These are phyloP conservation scores for Hypercompe scribonia DNA, from an alignment of 2,888 invertebrate species.

Conservation along the genomic window DNA sequence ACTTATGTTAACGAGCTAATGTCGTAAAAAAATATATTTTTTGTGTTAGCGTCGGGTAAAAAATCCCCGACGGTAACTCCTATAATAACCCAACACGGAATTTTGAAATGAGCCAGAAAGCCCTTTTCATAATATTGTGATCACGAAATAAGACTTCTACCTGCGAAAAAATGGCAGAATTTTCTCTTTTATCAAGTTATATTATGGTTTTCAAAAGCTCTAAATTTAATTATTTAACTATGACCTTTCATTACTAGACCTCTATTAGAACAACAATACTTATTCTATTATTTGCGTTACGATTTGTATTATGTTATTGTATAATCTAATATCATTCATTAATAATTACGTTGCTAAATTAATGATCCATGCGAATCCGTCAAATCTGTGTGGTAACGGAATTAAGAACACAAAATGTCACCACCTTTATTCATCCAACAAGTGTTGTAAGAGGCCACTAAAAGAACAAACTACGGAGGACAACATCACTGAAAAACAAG, in stretches of 20 bases:
- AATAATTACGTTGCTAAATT: too few relatives aligned
- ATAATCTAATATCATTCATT: too few relatives aligned
- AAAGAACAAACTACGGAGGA: too few relatives aligned
- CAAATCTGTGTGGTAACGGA: too few relatives aligned
- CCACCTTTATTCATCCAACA: too few relatives aligned
- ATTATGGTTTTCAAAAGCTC: background rate
- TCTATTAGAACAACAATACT: background rate
- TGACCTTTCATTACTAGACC: background rate
- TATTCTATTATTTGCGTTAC: too few relatives aligned
- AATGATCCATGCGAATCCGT: too few relatives aligned
- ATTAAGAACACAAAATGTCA: too few relatives aligned
- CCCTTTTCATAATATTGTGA: constrained; percentile 23
- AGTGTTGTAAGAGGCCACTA: too few relatives aligned
- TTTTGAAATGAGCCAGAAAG: constrained; percentile 21
- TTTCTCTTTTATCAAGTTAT: constrained; percentile 1
- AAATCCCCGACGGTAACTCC: constrained; percentile 25
- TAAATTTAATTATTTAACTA: background rate
- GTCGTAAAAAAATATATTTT: constrained; percentile 42
- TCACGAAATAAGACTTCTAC: constrained; percentile 25
- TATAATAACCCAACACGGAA: constrained; percentile 38
- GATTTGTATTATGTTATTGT: too few relatives aligned
- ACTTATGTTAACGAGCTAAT: constrained; percentile 45
- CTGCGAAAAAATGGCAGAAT: constrained; percentile 8
- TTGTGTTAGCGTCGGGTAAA: constrained; percentile 30
- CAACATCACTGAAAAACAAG: too few relatives aligned